These are phyloP conservation scores for Troides oblongomaculatus DNA, from an alignment of 2,888 invertebrate genomes.

Conservation along the genomic window DNA sequence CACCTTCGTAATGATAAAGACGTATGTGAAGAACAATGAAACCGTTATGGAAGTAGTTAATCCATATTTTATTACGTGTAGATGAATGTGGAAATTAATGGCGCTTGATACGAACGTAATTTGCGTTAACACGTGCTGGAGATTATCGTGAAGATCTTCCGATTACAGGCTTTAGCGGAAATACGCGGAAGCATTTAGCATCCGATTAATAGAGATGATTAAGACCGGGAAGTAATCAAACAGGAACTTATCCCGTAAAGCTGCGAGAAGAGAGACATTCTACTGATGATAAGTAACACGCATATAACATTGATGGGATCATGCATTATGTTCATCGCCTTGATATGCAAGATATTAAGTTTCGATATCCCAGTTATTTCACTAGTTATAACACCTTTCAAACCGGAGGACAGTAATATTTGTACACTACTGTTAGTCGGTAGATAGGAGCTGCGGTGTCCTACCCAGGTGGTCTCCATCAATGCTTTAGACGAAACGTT, in stretches of 20 bases:
- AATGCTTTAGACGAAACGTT: too few species aligned
- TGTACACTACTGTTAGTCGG: too few species aligned
- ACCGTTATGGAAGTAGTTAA: not conserved
- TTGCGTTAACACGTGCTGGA: conserved; percentile 16
- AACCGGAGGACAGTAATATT: too few species aligned
- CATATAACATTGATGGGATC: too few species aligned
- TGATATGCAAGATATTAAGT: too few species aligned
- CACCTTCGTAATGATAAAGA: too few species aligned
- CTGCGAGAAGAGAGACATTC: too few species aligned
- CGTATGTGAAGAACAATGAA: not conserved
- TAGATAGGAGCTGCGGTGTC: too few species aligned
- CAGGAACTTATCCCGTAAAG: not conserved
- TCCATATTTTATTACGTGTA: not conserved
- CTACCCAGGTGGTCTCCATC: too few species aligned
- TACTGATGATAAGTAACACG: not conserved
- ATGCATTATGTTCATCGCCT: too few species aligned
- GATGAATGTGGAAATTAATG: conserved; percentile 11
- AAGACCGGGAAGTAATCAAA: not conserved
- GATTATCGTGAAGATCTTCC: conserved; percentile 12
- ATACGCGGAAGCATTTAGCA: conserved; percentile 12
- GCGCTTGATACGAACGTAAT: conserved; percentile 1
- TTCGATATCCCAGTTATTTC: too few species aligned
- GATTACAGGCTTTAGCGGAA: conserved; percentile 7
- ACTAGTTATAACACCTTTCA: too few species aligned
- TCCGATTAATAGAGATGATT: not conserved